These are phyloP conservation scores for Temnopleurus reevesii DNA, from an alignment of 53 echinoderm and acorn worm genomes.

Conservation along the genomic window DNA sequence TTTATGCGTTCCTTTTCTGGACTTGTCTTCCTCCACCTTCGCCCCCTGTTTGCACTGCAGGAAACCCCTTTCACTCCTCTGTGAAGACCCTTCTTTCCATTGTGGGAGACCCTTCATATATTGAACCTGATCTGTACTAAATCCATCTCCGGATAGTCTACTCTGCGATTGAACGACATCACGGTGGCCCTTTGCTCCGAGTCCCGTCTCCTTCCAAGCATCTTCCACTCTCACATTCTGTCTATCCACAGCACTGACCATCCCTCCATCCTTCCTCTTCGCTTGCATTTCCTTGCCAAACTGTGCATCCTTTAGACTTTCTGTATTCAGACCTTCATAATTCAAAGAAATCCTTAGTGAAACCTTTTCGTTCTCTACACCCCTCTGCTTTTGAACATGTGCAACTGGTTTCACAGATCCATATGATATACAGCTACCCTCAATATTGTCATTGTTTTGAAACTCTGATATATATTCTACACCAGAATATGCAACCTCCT, in stretches of 20 bases:
- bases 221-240: too few species aligned
- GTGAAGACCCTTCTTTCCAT: neutral
- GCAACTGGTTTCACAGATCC: neutral
- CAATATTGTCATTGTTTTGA: neutral
- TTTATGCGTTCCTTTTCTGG: neutral
- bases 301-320: neutral
- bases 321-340: neutral
- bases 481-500: neutral
- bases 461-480: neutral
- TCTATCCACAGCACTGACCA: too few species aligned
- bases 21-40: neutral
- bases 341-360: too few species aligned
- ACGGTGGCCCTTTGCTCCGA: too few species aligned
- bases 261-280: neutral
- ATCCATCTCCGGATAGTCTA: too few species aligned
- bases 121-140: neutral
- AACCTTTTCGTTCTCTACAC: neutral
- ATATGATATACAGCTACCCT: neutral
- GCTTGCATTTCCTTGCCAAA: neutral
- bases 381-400: neutral
- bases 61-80: neutral
- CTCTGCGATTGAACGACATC: too few species aligned
- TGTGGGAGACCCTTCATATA: neutral
- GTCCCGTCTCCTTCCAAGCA: too few species aligned
- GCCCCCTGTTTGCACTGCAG: neutral